These are phyloP conservation scores for Fulmarus glacialis DNA, from an alignment of 2,113 vertebrate genomes.

Conservation along the genomic window DNA sequence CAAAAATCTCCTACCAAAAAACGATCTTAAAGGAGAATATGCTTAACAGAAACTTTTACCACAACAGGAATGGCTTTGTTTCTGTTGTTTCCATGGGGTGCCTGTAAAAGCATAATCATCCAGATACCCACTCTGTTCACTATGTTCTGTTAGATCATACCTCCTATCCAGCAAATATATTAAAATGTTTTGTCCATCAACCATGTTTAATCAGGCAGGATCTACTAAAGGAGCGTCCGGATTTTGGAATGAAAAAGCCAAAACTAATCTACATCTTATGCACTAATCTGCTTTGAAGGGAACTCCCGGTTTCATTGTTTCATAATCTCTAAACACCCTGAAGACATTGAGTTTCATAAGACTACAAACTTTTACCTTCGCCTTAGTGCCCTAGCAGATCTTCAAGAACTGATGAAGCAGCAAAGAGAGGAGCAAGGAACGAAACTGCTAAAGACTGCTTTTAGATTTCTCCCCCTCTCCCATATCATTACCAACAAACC, in stretches of 20 bases:
- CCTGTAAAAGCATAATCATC: background rate
- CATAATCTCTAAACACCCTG: background rate
- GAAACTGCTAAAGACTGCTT: background rate
- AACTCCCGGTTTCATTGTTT: constrained; percentile 27
- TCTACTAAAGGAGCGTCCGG: background rate
- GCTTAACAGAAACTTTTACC: background rate
- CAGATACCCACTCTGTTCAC: background rate
- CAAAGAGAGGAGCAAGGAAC: background rate
- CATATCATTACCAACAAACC: background rate
- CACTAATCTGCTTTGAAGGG: background rate
- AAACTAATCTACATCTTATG: background rate
- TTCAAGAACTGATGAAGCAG: background rate
- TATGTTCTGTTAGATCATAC: background rate
- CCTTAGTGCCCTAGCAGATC: background rate
- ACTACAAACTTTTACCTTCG: background rate
- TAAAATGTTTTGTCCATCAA: background rate
- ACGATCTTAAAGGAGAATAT: background rate
- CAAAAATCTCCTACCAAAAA: background rate
- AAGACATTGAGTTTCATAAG: background rate
- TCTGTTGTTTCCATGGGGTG: background rate
- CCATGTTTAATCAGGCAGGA: background rate
- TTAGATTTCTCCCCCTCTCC: background rate
- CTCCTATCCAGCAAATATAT: background rate
- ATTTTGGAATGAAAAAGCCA: background rate
- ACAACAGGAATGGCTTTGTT: background rate